phyloP scores from a whole-genome alignment of 2,113 vertebrate genomes.

The Cinclus cinclus region DNA sequence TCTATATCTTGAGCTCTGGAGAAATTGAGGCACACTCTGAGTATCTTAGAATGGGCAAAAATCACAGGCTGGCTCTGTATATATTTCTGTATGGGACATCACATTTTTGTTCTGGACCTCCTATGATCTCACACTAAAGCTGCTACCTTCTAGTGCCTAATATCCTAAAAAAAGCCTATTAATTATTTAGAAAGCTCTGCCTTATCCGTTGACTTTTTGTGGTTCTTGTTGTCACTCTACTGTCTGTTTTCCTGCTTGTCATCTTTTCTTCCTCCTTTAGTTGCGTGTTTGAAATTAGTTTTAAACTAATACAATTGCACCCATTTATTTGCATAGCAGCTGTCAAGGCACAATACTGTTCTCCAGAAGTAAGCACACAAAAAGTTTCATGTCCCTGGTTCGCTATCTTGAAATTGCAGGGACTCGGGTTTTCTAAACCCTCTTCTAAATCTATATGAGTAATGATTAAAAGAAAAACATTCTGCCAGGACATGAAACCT shows the following conservation, averaged over 20 bases:
- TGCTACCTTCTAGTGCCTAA: background rate
- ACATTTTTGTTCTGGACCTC: background rate
- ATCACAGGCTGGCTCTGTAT: background rate
- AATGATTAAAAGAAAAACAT: constrained; percentile 8
- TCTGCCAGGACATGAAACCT: background rate
- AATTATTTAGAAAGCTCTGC: background rate
- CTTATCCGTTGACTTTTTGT: background rate
- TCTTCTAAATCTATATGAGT: background rate
- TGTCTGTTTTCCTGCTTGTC: background rate
- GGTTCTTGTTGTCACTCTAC: background rate
- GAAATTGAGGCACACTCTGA: background rate
- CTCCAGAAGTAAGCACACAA: constrained; percentile 5
- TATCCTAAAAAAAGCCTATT: background rate
- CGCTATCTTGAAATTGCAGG: constrained; percentile 36
- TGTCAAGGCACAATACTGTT: constrained; percentile 13
- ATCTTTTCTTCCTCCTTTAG: constrained; percentile 11
- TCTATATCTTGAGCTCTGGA: background rate
- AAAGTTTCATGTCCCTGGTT: background rate
- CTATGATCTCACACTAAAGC: background rate
- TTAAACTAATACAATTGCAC: constrained; percentile 50
- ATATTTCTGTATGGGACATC: background rate
- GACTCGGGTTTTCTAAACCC: background rate
- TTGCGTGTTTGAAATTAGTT: constrained; percentile 28
- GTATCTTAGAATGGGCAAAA: background rate
- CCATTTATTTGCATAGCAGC: constrained; percentile 43